Percentiles rank a stretch among this genome's conserved stretches.
These are phyloP conservation scores for Habroteleia sp. DNA, from an alignment of 2,888 invertebrate genomes.

Conservation along the genomic window DNA sequence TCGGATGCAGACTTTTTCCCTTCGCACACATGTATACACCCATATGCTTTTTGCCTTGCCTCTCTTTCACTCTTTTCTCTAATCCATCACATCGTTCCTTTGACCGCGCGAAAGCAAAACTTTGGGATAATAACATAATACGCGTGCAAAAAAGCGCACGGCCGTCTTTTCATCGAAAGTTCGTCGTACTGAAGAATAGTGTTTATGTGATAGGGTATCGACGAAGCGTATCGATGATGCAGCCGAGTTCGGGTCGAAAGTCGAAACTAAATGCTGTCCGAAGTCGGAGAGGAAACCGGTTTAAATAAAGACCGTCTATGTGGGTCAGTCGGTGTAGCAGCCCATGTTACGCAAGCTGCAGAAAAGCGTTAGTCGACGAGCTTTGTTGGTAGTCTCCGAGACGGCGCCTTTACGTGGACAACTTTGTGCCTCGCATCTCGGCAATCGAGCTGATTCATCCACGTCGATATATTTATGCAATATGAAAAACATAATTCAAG, in stretches of 20 bases:
- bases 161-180: slow-evolving; percentile 42
- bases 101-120: slow-evolving; percentile 33
- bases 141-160: slow-evolving; percentile 24
- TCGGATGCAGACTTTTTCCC: slow-evolving; percentile 10
- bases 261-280: slow-evolving; percentile 75
- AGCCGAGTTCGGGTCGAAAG: slow-evolving; percentile 67
- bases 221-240: slow-evolving; percentile 53
- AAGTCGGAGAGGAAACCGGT: slow-evolving; percentile 77
- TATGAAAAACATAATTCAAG: slow-evolving; percentile 23
- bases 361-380: slow-evolving; percentile 64
- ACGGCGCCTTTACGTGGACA: slow-evolving; percentile 54
- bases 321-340: slow-evolving; percentile 79
- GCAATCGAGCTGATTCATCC: slow-evolving; percentile 31
- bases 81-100: slow-evolving; percentile 41
- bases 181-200: slow-evolving; percentile 40
- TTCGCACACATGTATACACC: background rate
- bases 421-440: slow-evolving; percentile 33
- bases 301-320: slow-evolving; percentile 81
- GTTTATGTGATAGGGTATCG: slow-evolving; percentile 55
- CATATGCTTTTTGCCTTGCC: background rate
- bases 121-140: slow-evolving; percentile 45
- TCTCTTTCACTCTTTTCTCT: slow-evolving; percentile 16
- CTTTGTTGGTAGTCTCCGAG: slow-evolving; percentile 63
- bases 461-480: slow-evolving; percentile 14
- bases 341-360: slow-evolving; percentile 71